Evolutionary conservation across 2,113 vertebrate species (phyloP).

Genomic region (Sinocyclocheilus rhinocerous): DNA sequence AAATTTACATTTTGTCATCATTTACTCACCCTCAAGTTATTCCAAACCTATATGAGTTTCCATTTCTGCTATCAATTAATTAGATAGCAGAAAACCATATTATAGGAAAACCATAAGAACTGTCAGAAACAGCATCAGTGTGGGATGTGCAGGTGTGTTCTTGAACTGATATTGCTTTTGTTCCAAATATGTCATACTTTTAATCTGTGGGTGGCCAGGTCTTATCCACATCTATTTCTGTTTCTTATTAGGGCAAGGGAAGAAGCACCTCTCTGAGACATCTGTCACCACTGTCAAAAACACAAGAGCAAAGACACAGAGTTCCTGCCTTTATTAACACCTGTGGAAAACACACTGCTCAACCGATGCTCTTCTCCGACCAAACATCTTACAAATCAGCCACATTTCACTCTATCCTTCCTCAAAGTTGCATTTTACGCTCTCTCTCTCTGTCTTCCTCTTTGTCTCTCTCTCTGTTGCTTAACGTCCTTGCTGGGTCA

Average conservation of each 20-base stretch:
- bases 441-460: constrained; percentile 20
- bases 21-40: no score
- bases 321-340: constrained; percentile 22
- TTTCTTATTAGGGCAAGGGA: constrained; percentile 26
- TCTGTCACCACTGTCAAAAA: constrained; percentile 33
- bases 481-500: constrained; percentile 51
- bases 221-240: constrained; percentile 20
- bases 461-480: constrained; percentile 44
- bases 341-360: constrained; percentile 27
- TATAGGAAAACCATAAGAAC: not conserved
- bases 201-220: constrained; percentile 13
- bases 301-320: constrained; percentile 24
- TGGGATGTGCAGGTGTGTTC: not conserved
- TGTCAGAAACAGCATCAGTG: not conserved
- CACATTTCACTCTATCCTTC: constrained; percentile 25
- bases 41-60: no score
- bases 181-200: constrained; percentile 20
- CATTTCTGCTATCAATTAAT: no score
- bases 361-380: constrained; percentile 33
- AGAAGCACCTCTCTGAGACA: constrained; percentile 16
- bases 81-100: not conserved
- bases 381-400: constrained; percentile 56
- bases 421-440: constrained; percentile 7
- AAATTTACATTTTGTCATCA: no score
- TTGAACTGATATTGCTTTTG: not conserved